Evolutionary conservation across 1,140 invertebrate genomes (phyloP).

Genomic region (Leptoteleia sp.): DNA sequence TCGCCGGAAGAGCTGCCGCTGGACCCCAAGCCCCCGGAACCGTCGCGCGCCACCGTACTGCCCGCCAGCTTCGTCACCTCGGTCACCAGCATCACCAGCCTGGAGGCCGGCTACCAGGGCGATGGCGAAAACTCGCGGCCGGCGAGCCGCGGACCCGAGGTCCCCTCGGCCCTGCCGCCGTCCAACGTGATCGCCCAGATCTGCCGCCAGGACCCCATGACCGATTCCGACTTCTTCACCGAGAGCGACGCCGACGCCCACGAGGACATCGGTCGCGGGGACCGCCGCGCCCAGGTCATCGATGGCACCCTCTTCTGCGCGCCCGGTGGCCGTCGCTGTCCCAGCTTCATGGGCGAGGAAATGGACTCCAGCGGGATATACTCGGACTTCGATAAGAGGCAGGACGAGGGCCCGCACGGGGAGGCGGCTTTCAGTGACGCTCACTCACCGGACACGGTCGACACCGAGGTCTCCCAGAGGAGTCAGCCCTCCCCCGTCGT

Average conservation of each 20-base stretch:
- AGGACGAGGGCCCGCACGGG: slow-evolving; percentile 70
- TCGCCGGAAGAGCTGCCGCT: slow-evolving; percentile 91
- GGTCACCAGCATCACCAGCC: slow-evolving; percentile 91
- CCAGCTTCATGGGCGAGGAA: slow-evolving; percentile 82
- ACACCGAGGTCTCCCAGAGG: slow-evolving; percentile 77
- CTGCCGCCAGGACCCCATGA: slow-evolving; percentile 89
- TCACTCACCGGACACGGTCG: slow-evolving; percentile 73
- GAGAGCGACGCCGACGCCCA: slow-evolving; percentile 91
- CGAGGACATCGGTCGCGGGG: slow-evolving; percentile 87
- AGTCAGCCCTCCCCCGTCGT: slow-evolving; percentile 72
- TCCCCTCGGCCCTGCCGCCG: slow-evolving; percentile 81
- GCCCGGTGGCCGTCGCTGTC: slow-evolving; percentile 77
- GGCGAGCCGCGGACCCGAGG: slow-evolving; percentile 88
- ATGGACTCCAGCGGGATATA: slow-evolving; percentile 94
- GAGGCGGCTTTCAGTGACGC: slow-evolving; percentile 70
- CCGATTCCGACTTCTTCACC: slow-evolving; percentile 93
- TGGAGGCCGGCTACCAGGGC: slow-evolving; percentile 92
- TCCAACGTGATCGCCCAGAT: slow-evolving; percentile 74
- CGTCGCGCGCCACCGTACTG: slow-evolving; percentile 45
- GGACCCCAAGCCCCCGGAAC: slow-evolving; percentile 82
- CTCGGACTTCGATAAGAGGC: slow-evolving; percentile 88
- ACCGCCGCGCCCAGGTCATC: slow-evolving; percentile 84
- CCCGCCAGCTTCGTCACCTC: slow-evolving; percentile 89
- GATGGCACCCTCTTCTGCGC: slow-evolving; percentile 91
- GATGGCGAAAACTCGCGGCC: slow-evolving; percentile 91